Conservation (phyloP, 2,888 invertebrate genomes). For the Flabesymbios commensalis region DNA sequence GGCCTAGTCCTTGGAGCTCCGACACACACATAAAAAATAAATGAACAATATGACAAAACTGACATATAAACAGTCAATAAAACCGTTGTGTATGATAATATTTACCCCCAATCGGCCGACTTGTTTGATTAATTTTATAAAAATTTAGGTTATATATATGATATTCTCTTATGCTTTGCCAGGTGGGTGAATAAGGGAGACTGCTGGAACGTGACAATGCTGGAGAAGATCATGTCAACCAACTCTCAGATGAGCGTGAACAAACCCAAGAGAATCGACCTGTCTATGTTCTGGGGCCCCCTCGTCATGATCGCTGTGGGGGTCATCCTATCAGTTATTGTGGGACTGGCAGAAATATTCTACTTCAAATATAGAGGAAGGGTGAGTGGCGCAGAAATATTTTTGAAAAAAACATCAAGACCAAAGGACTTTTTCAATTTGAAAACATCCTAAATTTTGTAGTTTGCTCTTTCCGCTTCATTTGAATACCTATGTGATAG, state of each 20-base stretch:
- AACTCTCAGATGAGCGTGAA: conserved; percentile 14
- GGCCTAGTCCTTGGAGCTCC: too few species aligned
- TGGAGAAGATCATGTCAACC: neutral
- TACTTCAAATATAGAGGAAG: conserved; percentile 29
- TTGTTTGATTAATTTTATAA: too few species aligned
- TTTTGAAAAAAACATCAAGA: too few species aligned
- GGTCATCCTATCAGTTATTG: conserved; percentile 14
- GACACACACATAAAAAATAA: too few species aligned
- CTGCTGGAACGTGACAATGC: conserved; percentile 24
- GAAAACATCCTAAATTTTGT: too few species aligned
- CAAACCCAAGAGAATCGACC: conserved; percentile 24
- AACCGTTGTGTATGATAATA: too few species aligned
- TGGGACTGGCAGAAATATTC: conserved; percentile 21
- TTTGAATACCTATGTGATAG: too few species aligned
- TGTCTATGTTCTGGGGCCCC: conserved; percentile 29
- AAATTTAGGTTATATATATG: neutral
- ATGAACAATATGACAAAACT: too few species aligned
- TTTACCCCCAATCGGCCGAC: too few species aligned
- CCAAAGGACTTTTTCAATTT: too few species aligned
- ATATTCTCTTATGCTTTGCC: neutral
- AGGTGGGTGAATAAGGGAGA: conserved; percentile 15
- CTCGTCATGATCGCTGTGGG: conserved; percentile 23
- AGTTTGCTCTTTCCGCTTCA: too few species aligned
- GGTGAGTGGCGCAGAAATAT: conserved; percentile 15
- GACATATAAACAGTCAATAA: too few species aligned